Conservation (phyloP, 2,113 vertebrate genomes). For the Lanius collurio region DNA sequence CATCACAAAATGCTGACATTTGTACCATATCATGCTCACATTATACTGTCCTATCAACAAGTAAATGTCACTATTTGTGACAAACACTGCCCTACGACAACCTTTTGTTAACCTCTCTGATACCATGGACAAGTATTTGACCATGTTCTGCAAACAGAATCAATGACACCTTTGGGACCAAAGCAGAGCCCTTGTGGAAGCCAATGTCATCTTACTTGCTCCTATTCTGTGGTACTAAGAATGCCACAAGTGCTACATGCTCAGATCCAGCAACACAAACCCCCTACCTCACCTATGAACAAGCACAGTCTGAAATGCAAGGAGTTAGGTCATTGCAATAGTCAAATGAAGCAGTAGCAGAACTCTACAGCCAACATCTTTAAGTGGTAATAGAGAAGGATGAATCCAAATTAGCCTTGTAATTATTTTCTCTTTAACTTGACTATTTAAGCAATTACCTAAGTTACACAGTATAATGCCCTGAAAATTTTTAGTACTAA, state of each 20-base stretch:
- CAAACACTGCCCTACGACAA: not conserved
- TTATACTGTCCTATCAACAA: not conserved
- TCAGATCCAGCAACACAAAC: not conserved
- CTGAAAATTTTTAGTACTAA: not conserved
- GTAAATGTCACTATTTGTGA: slow-evolving; percentile 9
- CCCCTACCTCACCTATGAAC: not conserved
- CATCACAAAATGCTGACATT: slow-evolving; percentile 21
- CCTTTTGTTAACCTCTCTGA: not conserved
- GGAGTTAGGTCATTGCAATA: not conserved
- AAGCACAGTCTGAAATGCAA: not conserved
- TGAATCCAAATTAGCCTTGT: slow-evolving; percentile 27
- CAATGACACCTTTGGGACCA: not conserved
- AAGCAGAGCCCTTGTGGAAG: not conserved
- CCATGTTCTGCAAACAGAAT: not conserved
- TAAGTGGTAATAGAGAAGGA: not conserved
- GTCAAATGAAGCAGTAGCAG: slow-evolving; percentile 8
- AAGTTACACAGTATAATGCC: not conserved
- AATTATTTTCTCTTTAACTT: slow-evolving; percentile 43
- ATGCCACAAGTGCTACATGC: not conserved
- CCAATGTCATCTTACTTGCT: not conserved
- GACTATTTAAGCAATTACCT: slow-evolving; percentile 27
- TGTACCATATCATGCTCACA: not conserved
- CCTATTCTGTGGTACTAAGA: not conserved
- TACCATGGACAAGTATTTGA: not conserved
- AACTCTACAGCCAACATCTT: not conserved